phyloP scores from a whole-genome alignment of 2,888 invertebrate genomes.

The Callinectes sapidus region DNA sequence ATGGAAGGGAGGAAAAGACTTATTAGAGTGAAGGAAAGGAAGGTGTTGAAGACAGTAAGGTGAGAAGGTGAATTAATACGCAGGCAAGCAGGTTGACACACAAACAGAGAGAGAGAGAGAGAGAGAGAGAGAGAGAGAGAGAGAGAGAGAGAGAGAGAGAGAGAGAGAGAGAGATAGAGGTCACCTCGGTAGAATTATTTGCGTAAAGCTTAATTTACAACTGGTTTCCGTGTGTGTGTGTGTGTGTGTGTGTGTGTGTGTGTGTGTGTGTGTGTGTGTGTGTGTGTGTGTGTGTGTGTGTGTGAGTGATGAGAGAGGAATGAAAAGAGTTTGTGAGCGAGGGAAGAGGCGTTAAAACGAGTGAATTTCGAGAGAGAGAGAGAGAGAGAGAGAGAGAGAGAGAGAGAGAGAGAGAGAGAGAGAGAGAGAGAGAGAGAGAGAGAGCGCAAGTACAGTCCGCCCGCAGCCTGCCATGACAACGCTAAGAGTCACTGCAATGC shows the following conservation, averaged over 20 bases:
- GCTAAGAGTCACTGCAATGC: not conserved
- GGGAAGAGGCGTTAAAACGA: too few relatives aligned
- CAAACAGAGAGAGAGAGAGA: not conserved
- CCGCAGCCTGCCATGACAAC: not conserved
- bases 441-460: not conserved
- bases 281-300: slow-evolving; percentile 11
- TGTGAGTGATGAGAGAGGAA: not conserved
- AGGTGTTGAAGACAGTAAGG: not conserved
- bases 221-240: slow-evolving; percentile 1
- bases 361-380: too few relatives aligned
- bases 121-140: not conserved
- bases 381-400: not conserved
- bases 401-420: slow-evolving; percentile 1
- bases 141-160: slow-evolving; percentile 1
- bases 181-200: not conserved
- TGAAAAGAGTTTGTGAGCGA: too few relatives aligned
- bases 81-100: not conserved
- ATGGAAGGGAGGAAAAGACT: not conserved
- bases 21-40: not conserved
- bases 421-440: slow-evolving; percentile 4
- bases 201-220: not conserved
- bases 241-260: slow-evolving; percentile 21
- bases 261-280: slow-evolving; percentile 14
- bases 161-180: not conserved
- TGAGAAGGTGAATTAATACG: not conserved